Conservation (phyloP, 1,140 invertebrate species). For the Coelopa frigida region DNA sequence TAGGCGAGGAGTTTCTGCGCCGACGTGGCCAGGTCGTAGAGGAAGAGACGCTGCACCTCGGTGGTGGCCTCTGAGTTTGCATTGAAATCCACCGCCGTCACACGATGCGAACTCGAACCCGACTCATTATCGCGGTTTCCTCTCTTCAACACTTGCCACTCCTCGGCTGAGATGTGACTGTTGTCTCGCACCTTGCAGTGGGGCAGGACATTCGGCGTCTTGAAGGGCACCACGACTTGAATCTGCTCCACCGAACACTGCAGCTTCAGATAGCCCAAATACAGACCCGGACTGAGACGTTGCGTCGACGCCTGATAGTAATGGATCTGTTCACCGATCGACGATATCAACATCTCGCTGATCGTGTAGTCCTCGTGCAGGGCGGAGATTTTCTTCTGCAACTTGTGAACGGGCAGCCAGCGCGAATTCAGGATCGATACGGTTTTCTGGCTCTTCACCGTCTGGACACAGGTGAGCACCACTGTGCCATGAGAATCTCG, state of each 20-base stretch:
- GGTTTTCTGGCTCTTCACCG: conserved; percentile 73
- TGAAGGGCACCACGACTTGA: conserved; percentile 83
- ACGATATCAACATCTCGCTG: conserved; percentile 72
- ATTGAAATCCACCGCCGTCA: conserved; percentile 45
- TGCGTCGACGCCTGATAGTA: conserved; percentile 80
- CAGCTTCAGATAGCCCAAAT: conserved; percentile 92
- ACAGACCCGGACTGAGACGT: conserved; percentile 75
- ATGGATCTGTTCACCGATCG: conserved; percentile 82
- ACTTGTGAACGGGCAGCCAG: conserved; percentile 79
- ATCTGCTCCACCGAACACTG: conserved; percentile 91
- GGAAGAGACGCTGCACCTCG: conserved; percentile 71
- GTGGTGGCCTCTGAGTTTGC: conserved; percentile 49
- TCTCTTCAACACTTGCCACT: conserved; percentile 75
- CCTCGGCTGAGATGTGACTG: conserved; percentile 89
- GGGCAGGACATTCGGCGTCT: conserved; percentile 87
- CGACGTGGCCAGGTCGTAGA: conserved; percentile 64
- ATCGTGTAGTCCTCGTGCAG: conserved; percentile 65
- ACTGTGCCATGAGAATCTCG: conserved; percentile 81
- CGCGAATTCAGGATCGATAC: conserved; percentile 79
- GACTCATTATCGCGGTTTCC: conserved; percentile 24
- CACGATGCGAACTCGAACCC: conserved; percentile 44
- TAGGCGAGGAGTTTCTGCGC: conserved; percentile 66
- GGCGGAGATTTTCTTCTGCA: conserved; percentile 51
- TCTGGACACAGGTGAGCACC: conserved; percentile 81
- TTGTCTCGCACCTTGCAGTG: conserved; percentile 89